Conservation (phyloP, 2,888 invertebrate genomes). For the Dasypolia templi region DNA sequence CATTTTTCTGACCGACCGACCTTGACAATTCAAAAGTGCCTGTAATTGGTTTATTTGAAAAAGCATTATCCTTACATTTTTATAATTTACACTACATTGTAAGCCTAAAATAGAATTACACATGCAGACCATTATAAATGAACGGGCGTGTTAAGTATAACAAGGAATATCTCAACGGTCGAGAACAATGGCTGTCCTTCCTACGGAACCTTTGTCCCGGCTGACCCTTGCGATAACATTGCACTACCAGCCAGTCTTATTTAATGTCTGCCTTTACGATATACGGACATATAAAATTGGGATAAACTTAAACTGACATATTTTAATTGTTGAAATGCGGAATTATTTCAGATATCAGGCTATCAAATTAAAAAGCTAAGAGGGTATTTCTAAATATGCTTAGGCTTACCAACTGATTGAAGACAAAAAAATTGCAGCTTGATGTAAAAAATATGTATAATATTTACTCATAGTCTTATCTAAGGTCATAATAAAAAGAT, state of each 20-base stretch:
- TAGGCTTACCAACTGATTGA: not conserved
- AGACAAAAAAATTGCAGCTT: not conserved
- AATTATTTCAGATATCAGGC: not conserved
- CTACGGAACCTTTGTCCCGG: conserved; percentile 69
- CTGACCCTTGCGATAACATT: conserved; percentile 73
- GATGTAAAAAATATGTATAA: not conserved
- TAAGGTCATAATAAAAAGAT: conserved; percentile 1
- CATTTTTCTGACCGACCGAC: too few relatives aligned
- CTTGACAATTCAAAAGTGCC: too few relatives aligned
- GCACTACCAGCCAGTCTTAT: conserved; percentile 68
- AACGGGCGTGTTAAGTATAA: conserved; percentile 55
- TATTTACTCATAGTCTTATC: conserved; percentile 8
- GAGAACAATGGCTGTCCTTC: conserved; percentile 71
- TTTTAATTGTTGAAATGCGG: not conserved
- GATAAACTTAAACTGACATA: not conserved
- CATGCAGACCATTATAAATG: conserved; percentile 56
- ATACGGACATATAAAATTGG: conserved; percentile 42
- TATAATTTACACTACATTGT: conserved; percentile 2
- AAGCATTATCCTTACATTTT: not conserved
- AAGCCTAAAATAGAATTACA: conserved; percentile 33
- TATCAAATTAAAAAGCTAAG: not conserved
- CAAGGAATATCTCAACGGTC: conserved; percentile 60
- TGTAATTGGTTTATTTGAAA: too few relatives aligned
- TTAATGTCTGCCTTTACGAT: conserved; percentile 64
- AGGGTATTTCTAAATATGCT: not conserved